Evolutionary conservation across 2,797 vertebrate genomes (phyloP).

Genomic region (Poeciliopsis turneri): DNA sequence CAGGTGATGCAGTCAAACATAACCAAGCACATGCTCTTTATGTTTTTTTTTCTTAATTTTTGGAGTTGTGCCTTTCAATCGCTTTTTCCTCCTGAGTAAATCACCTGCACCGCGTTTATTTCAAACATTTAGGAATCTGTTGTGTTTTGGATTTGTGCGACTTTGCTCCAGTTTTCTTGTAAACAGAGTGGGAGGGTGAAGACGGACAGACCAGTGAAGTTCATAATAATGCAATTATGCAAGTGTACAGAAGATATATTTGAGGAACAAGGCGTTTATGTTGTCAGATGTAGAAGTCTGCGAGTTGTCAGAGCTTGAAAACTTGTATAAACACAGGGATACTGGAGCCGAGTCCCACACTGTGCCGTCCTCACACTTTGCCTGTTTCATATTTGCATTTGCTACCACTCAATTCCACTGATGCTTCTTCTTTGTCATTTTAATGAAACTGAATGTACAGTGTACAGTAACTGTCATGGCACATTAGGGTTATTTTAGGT

Average conservation of each 20-base stretch:
- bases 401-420: conserved; percentile 28
- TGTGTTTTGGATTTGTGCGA: conserved; percentile 35
- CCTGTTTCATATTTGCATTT: conserved; percentile 49
- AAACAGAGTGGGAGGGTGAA: conserved; percentile 13
- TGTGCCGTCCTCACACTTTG: conserved; percentile 36
- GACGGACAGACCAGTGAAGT: conserved; percentile 58
- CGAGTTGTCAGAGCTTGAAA: conserved; percentile 46
- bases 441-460: conserved; percentile 50
- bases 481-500: conserved; percentile 1
- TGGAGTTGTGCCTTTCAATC: not conserved
- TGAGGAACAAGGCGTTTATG: conserved; percentile 20
- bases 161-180: conserved; percentile 57
- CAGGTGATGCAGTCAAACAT: conserved; percentile 8
- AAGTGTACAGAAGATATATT: conserved; percentile 47
- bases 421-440: conserved; percentile 35
- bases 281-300: conserved; percentile 43
- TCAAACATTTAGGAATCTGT: conserved; percentile 45
- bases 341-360: conserved; percentile 49
- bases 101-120: conserved; percentile 19
- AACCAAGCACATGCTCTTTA: not conserved
- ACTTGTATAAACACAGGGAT: conserved; percentile 18
- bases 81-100: not conserved
- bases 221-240: conserved; percentile 42
- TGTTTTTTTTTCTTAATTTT: not conserved
- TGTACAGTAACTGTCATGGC: conserved; percentile 14